These are phyloP conservation scores for Pungitius pungitius DNA, from an alignment of 2,113 vertebrate species.

Conservation along the genomic window DNA sequence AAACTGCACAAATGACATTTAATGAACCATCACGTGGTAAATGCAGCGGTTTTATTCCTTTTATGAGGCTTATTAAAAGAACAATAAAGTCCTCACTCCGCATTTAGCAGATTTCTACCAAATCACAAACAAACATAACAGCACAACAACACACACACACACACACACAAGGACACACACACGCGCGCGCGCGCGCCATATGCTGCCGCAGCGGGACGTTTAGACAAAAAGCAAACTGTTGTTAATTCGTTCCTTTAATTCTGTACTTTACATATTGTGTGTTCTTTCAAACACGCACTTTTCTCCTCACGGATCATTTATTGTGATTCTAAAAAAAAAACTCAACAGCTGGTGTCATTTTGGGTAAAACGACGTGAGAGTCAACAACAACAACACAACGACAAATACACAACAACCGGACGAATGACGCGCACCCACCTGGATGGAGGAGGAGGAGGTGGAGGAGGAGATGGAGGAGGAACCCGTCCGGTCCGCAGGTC, in stretches of 20 bases:
- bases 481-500: constrained; percentile 4
- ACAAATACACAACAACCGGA: background rate
- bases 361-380: background rate
- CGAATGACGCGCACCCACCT: too few relatives aligned
- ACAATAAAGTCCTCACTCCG: background rate
- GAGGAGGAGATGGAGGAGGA: too few relatives aligned
- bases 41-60: background rate
- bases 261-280: too few relatives aligned
- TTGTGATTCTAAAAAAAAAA: too few relatives aligned
- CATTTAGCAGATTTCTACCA: constrained; percentile 10
- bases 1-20: background rate
- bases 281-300: too few relatives aligned
- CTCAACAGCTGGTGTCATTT: background rate
- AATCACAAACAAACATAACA: background rate
- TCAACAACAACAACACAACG: background rate
- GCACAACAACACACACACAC: background rate
- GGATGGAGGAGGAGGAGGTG: too few relatives aligned
- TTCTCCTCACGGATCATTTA: too few relatives aligned
- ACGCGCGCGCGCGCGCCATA: constrained; percentile 30
- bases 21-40: background rate
- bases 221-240: background rate
- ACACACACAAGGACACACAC: constrained; percentile 11
- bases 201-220: constrained; percentile 6
- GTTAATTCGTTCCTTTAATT: too few relatives aligned
- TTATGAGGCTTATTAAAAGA: background rate